A percentile compares a stretch with the other conserved stretches of the same genome.
Evolutionary conservation across 2,888 invertebrate genomes (phyloP).

Genomic region (Subacronicta megacephala): DNA sequence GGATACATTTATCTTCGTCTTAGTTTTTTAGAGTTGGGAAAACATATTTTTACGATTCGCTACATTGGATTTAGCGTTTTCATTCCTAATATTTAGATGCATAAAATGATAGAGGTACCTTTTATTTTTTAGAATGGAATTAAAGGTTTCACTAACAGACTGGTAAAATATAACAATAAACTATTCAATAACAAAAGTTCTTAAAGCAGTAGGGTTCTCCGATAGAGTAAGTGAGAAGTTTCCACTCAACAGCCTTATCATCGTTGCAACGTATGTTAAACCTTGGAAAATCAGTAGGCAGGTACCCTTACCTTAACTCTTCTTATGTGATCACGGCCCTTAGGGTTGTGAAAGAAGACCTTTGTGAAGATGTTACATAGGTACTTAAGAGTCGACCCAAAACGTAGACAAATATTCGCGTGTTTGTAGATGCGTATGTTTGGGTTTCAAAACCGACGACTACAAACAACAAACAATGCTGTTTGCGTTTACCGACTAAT

Average conservation of each 20-base stretch:
- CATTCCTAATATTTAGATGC: too few species aligned
- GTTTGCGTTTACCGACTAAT: constrained; percentile 45
- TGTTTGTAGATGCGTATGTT: constrained; percentile 66
- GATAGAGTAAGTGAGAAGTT: too few species aligned
- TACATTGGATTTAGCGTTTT: too few species aligned
- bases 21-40: too few species aligned
- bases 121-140: too few species aligned
- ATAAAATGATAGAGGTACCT: too few species aligned
- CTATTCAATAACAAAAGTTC: too few species aligned
- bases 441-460: constrained; percentile 55
- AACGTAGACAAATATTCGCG: constrained; percentile 38
- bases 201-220: too few species aligned
- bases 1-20: too few species aligned
- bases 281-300: neutral
- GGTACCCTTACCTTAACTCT: neutral
- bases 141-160: too few species aligned
- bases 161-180: too few species aligned
- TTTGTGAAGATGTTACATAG: constrained; percentile 13
- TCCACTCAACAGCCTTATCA: neutral
- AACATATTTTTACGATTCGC: too few species aligned
- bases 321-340: constrained; percentile 3
- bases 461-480: constrained; percentile 48
- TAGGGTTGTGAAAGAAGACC: constrained; percentile 24
- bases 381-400: constrained; percentile 23
- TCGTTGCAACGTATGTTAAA: neutral